A percentile compares a stretch with the other conserved stretches of the same genome.
These are phyloP conservation scores for Caenorhabditis sp. DNA, from an alignment of 2,888 invertebrate genomes.

Conservation along the genomic window DNA sequence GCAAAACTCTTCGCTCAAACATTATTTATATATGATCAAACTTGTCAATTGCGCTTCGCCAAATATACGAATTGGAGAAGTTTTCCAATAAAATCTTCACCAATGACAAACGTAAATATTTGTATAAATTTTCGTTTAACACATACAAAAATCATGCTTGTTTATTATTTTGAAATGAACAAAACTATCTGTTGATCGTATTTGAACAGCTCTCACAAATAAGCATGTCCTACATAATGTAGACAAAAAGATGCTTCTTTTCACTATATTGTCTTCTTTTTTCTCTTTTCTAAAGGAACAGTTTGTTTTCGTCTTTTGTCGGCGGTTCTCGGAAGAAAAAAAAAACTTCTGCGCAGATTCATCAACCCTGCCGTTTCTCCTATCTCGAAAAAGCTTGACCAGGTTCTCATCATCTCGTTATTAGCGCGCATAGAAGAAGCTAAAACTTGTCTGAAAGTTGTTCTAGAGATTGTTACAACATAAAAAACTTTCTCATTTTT, in stretches of 20 bases:
- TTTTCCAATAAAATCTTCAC: not conserved
- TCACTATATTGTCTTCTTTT: conserved; percentile 11
- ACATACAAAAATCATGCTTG: not conserved
- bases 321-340: too few species aligned
- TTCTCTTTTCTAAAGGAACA: conserved; percentile 6
- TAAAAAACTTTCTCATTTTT: not conserved
- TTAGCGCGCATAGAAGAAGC: not conserved
- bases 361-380: too few species aligned
- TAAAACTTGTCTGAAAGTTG: not conserved
- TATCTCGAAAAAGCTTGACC: too few species aligned
- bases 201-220: conserved; percentile 1
- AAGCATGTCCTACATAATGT: not conserved
- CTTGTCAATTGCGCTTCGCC: not conserved
- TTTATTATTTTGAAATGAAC: not conserved
- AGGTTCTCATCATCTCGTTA: too few species aligned
- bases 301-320: conserved; percentile 10
- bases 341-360: too few species aligned
- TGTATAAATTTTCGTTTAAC: not conserved
- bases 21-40: not conserved
- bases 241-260: conserved; percentile 25
- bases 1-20: not conserved
- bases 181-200: not conserved
- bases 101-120: not conserved
- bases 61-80: not conserved
- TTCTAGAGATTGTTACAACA: not conserved